These are phyloP conservation scores for Oligia fasciuncula DNA, from an alignment of 2,888 invertebrate genomes.

Conservation along the genomic window DNA sequence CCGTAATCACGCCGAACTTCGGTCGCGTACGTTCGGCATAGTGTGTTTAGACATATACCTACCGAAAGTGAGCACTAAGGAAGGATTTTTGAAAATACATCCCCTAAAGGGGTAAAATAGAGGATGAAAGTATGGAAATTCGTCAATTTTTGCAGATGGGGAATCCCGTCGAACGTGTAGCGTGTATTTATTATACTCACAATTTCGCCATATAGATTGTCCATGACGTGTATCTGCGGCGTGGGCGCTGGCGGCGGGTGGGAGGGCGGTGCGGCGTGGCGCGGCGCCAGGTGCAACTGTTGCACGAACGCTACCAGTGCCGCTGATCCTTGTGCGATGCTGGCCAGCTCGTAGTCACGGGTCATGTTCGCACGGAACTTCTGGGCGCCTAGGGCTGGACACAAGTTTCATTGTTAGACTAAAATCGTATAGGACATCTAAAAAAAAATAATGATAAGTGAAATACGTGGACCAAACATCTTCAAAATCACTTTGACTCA, in stretches of 20 bases:
- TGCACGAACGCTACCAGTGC: constrained; percentile 93
- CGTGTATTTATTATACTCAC: constrained; percentile 70
- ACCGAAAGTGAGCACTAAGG: too few species aligned
- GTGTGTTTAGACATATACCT: too few species aligned
- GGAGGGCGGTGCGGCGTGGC: constrained; percentile 73
- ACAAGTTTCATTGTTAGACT: neutral
- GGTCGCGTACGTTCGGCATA: too few species aligned
- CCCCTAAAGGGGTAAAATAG: neutral
- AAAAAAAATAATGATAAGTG: neutral
- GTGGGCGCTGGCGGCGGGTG: constrained; percentile 77
- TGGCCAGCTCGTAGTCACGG: constrained; percentile 93
- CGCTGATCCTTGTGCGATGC: constrained; percentile 94
- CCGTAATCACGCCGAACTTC: too few species aligned
- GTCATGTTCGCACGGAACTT: constrained; percentile 95
- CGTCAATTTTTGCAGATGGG: neutral
- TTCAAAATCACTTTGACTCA: neutral
- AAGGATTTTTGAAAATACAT: too few species aligned
- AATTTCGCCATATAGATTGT: constrained; percentile 74
- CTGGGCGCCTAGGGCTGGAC: constrained; percentile 92
- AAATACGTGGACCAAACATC: neutral
- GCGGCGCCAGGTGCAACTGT: constrained; percentile 91
- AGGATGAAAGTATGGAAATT: neutral
- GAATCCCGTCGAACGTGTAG: neutral
- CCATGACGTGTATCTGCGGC: constrained; percentile 82
- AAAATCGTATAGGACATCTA: neutral